Evolutionary conservation across 2,113 vertebrate species (phyloP).

Genomic region (Brevimyrus niger): DNA sequence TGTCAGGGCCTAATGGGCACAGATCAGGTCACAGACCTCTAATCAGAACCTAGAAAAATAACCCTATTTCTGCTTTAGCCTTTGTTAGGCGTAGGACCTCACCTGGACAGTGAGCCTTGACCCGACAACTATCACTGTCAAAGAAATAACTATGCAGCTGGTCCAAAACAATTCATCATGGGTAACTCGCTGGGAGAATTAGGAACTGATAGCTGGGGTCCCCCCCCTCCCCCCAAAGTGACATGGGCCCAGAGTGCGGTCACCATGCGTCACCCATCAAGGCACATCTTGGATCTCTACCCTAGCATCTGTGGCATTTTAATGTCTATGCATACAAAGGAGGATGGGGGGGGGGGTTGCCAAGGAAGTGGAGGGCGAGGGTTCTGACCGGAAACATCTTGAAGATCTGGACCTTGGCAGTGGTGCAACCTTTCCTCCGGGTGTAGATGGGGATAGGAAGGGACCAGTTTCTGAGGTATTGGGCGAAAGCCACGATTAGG

Average conservation of each 20-base stretch:
- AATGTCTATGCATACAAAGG: background rate
- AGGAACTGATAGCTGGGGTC: background rate
- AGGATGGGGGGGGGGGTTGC: background rate
- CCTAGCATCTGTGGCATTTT: background rate
- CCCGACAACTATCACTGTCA: background rate
- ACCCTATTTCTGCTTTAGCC: background rate
- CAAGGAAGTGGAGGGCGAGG: background rate
- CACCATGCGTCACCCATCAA: background rate
- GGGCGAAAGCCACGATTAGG: slow-evolving; percentile 85
- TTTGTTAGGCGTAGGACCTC: background rate
- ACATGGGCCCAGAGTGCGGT: background rate
- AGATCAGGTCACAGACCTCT: background rate
- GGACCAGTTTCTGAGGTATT: slow-evolving; percentile 76
- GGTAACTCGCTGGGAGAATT: background rate
- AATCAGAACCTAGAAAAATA: background rate
- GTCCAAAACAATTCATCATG: background rate
- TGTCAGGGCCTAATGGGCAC: background rate
- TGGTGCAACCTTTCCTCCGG: slow-evolving; percentile 64
- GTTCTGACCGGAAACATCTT: slow-evolving; percentile 89
- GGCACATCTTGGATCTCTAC: background rate
- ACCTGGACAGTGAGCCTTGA: background rate
- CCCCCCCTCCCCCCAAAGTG: too few species aligned
- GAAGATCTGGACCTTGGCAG: slow-evolving; percentile 79
- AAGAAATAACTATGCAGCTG: background rate
- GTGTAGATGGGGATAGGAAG: slow-evolving; percentile 71